Evolutionary conservation across 2,797 vertebrate species (phyloP), one percentile per base, ranked within the genome.

Genomic region (Diglossa cyanea): DNA sequence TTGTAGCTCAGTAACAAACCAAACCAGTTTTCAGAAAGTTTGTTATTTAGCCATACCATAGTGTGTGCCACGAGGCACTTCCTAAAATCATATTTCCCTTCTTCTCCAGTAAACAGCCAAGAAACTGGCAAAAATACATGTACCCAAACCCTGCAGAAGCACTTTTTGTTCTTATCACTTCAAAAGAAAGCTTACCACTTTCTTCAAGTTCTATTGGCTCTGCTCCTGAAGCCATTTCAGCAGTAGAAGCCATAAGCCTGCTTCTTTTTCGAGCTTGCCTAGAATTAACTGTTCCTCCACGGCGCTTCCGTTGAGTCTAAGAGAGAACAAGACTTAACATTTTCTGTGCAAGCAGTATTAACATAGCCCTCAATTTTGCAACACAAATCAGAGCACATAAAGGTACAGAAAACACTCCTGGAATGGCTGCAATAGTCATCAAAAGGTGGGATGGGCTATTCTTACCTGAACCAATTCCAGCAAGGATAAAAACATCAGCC

Each of bases 191-290:
- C 97, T 96, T 96, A 98, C 98, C 97, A 17, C 97, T 98, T 94
- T 98, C 98, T 85, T 97, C 97, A 16, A 98, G 96, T 51, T 98
- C 98, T 86, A 97, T 97, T 42, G 98, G 97, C 42, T 98, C 98
- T 24, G 96, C 92, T 78, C 97, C 97, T 85, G 97, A 91, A 44
- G 98, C 92, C 95, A 97, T 96, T 90, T 96, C 96, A 16, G 97
- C 89, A 12, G 96, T 87, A 17, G 97, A 95, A 88, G 94, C 67
- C 21, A 78, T 4, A 20, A 97, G 94, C 55, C 97, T 97, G 85
- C 78, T 96, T 77, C 97, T 96, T 58, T 98, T 98, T 61, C 95
- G 97, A 39, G 91, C 33, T 79, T 97, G 95, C 86, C 98, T 97
- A 9, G 97, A 97, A 84, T 61, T 95, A 13, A 80, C 80, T 50